Evolutionary conservation across 2,797 vertebrate species (phyloP), one percentile per base, ranked within the genome.

Genomic region (Neolamprologus multifasciatus): DNA sequence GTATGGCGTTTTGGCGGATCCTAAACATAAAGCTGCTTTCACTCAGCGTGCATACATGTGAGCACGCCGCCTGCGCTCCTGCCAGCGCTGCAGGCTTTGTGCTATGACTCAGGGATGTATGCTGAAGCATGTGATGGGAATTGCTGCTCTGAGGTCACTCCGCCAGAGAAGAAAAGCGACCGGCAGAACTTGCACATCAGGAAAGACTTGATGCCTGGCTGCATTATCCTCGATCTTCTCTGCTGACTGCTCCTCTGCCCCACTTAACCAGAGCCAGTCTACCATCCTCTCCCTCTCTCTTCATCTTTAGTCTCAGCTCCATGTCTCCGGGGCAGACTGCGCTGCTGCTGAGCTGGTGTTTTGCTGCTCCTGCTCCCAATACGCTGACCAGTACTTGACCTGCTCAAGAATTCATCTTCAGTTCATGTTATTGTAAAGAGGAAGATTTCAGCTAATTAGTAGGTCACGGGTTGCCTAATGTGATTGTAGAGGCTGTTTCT

Each of bases 81-180:
- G 55, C 80, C 76, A 52, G 76, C 33, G 93, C 93, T 94, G 86
- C 89, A 69, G 94, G 94, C 91, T 9, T 38, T 89, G 97, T 89
- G 97, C 97, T 92, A 95, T 98, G 94, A 97, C 97, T 96, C 94
- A 95, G 90, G 93, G 86, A 88, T 94, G 92, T 94, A 84, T 84
- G 89, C 84, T 88, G 80, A 86, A 91, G 85, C 93, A 94, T 95
- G 93, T 95, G 95, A 96, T 94, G 84, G 88, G 86, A 94, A 92
- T 88, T 88, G 89, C 76, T 86, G 91, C 88, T 91, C 88, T n/a
- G 84, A 90, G 91, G 91, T 91, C 90, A 88, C 26, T 87, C 85
- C 69, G 91, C 90, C 90, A 51, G 91, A 91, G 89, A 89, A 92
- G 86, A 83, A 89, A 83, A 80, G 29, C 48, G 48, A 85, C 23